Evolutionary conservation across 1,140 invertebrate genomes (phyloP).

Genomic region (Dolichoris vasculosae): DNA sequence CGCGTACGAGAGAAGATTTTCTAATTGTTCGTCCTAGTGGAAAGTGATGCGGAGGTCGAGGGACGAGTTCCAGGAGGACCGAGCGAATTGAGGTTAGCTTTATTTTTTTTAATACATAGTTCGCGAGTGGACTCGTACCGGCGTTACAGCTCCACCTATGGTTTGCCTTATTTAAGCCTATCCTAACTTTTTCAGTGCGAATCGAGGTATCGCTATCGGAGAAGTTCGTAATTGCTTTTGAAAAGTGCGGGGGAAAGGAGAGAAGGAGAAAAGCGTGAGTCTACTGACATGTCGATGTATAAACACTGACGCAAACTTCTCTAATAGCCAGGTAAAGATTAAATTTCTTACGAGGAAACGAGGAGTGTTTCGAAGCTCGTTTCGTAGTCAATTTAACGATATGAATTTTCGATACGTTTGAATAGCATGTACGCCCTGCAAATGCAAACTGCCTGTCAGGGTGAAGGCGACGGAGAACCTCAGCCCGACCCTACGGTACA

Average conservation of each 20-base stretch:
- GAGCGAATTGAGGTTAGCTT: constrained; percentile 37
- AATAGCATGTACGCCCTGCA: constrained; percentile 69
- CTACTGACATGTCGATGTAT: constrained; percentile 22
- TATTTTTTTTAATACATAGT: not conserved
- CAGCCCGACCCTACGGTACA: constrained; percentile 65
- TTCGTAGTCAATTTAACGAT: too few relatives aligned
- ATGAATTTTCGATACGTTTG: too few relatives aligned
- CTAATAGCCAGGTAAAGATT: constrained; percentile 28
- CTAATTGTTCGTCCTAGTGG: not conserved
- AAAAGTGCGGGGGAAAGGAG: not conserved
- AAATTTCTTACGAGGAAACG: not conserved
- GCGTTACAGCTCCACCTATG: not conserved
- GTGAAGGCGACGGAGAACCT: constrained; percentile 66
- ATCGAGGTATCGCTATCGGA: not conserved
- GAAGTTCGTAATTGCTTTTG: not conserved
- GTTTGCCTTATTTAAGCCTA: not conserved
- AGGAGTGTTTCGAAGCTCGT: too few relatives aligned
- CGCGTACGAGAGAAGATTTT: too few relatives aligned
- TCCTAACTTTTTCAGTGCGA: not conserved
- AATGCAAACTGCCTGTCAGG: constrained; percentile 71
- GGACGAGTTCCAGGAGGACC: not conserved
- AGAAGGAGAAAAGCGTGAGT: not conserved
- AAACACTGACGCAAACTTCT: not conserved
- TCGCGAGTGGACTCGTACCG: not conserved
- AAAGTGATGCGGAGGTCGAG: not conserved